Percentiles rank a stretch among this genome's conserved stretches.
Evolutionary conservation across 1,140 invertebrate genomes (phyloP).

Genomic region (Drosophila mojavensis): DNA sequence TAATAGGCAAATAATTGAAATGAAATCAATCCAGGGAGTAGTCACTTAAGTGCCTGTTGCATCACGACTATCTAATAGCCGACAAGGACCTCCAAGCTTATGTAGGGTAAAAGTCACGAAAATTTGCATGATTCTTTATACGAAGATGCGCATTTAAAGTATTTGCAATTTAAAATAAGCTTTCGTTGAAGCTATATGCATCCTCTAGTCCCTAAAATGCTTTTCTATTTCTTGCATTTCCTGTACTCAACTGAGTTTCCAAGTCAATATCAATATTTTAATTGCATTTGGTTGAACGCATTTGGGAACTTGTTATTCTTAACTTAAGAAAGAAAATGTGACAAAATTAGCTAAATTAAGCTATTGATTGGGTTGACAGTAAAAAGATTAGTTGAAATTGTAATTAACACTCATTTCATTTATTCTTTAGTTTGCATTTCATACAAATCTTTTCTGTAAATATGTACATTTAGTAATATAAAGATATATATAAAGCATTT

Average conservation of each 20-base stretch:
- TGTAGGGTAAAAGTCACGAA: conserved; percentile 23
- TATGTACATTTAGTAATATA: conserved; percentile 60
- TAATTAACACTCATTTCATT: conserved; percentile 48
- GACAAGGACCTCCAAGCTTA: conserved; percentile 11
- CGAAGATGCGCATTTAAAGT: conserved; percentile 52
- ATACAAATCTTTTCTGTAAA: conserved; percentile 56
- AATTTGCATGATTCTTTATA: conserved; percentile 1
- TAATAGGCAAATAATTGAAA: conserved; percentile 44
- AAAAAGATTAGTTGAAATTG: conserved; percentile 40
- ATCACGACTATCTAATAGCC: conserved; percentile 56
- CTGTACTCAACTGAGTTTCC: conserved; percentile 7
- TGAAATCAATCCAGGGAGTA: conserved; percentile 30
- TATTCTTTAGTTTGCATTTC: conserved; percentile 28
- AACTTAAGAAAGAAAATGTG: conserved; percentile 33
- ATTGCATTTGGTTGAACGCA: conserved; percentile 22
- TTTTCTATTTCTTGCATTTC: conserved; percentile 20
- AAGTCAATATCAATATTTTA: too few relatives aligned
- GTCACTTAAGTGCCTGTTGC: conserved; percentile 57
- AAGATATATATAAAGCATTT: conserved; percentile 24
- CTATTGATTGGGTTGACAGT: conserved; percentile 31
- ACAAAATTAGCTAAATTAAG: conserved; percentile 49
- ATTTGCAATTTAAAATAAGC: conserved; percentile 48
- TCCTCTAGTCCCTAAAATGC: conserved; percentile 33
- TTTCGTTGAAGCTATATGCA: conserved; percentile 1
- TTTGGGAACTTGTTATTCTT: conserved; percentile 16